Percentiles rank a stretch among this genome's conserved stretches.
Evolutionary conservation across 2,797 vertebrate species (phyloP).

Genomic region (Antrozous pallidus): DNA sequence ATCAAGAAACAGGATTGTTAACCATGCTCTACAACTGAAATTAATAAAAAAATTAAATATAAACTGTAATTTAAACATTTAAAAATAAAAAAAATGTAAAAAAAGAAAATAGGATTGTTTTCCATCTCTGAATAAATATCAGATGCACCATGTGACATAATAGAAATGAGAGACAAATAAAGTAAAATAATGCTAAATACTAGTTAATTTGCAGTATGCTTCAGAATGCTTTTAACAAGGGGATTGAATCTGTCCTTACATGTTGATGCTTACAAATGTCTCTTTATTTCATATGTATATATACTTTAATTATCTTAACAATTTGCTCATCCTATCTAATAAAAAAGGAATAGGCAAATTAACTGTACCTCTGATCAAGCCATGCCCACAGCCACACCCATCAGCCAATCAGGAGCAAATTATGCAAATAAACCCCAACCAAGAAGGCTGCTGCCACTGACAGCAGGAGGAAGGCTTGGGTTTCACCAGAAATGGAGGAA

Average conservation of each 20-base stretch:
- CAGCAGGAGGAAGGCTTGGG: too few relatives aligned
- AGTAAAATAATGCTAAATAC: background rate
- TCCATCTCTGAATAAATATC: background rate
- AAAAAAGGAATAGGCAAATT: too few relatives aligned
- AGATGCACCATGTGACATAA: background rate
- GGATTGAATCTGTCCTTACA: background rate
- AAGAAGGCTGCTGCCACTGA: too few relatives aligned
- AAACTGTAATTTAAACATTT: background rate
- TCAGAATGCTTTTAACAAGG: background rate
- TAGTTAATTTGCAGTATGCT: background rate
- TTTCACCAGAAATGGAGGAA: too few relatives aligned
- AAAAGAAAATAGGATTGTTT: background rate
- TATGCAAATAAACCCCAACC: too few relatives aligned
- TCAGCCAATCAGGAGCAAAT: too few relatives aligned
- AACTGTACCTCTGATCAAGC: too few relatives aligned
- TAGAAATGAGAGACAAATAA: background rate
- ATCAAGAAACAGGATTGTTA: background rate
- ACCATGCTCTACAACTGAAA: background rate
- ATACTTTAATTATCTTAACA: constrained; percentile 25
- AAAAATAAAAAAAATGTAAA: background rate
- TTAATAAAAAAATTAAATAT: background rate
- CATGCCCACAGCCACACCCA: too few relatives aligned
- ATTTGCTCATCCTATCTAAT: too few relatives aligned
- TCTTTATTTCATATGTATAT: background rate
- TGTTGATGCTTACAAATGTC: background rate